Evolutionary conservation across 2,797 vertebrate genomes (phyloP), one percentile per base, ranked within the genome.

Genomic region (Enteromius trimaculatus): DNA sequence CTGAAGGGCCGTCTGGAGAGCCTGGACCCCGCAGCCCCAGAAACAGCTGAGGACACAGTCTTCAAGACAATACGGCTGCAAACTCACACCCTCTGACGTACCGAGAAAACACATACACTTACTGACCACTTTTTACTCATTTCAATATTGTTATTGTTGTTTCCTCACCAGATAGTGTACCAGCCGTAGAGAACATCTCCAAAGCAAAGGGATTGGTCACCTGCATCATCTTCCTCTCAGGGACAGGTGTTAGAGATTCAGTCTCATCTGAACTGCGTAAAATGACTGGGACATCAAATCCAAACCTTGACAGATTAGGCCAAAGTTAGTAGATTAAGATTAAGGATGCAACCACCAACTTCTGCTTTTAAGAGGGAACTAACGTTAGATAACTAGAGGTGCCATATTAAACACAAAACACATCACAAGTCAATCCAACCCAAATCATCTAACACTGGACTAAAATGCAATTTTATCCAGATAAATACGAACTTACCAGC

Each of bases 191-290:
- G 34, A 77, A 69, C 79, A 98, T 91, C 80, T 96, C 96, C 88
- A 99, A 87, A 3, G 94, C 91, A 51, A 99, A 99, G 17, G 98
- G 97, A 86, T 99, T 99, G 87, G 95, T 96, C 91, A 98, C 97
- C 93, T 96, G 96, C 85, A 95, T 95, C 98, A 99, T 99, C 16
- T 75, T 94, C 82, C 95, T 99, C 90, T 97, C 96, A 79, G 96
- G 93, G 0, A 96, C 92, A 71, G 92, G 93, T 21, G 90, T 80
- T 76, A 88, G 86, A 64, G 95, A 95, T 68, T 95, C 96, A 0
- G 92, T 89, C 79, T 98, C 97, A 87, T 98, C 97, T 0, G 95
- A 97, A 89, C 96, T 97, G 85, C 96, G 96, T 79, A 98, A 91
- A 84, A 99, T 96, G 77, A 97, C 96, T 2, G 97, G 97, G 70